phyloP scores from a whole-genome alignment of 2,888 invertebrate genomes.

The Fragum whitleyi region DNA sequence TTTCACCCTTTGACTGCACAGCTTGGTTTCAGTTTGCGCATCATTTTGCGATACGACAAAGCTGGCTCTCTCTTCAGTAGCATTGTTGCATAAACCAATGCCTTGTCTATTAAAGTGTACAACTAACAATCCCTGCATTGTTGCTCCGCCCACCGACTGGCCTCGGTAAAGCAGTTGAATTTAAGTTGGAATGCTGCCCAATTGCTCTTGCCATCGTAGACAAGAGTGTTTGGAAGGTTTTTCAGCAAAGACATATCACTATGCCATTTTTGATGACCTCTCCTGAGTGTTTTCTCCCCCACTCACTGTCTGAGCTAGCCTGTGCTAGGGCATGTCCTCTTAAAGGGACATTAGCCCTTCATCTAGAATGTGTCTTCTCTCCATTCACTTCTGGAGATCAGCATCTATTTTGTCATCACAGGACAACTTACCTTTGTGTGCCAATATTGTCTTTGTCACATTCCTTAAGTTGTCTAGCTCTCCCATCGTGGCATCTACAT shows the following conservation, averaged over 20 bases:
- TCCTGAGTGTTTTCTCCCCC: background rate
- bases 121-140: conserved; percentile 6
- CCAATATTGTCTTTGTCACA: background rate
- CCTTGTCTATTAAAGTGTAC: background rate
- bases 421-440: background rate
- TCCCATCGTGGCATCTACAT: background rate
- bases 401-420: background rate
- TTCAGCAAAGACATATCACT: background rate
- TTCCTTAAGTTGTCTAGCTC: background rate
- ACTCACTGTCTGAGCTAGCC: background rate
- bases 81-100: background rate
- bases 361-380: background rate
- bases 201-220: too few species aligned
- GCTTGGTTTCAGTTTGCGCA: background rate
- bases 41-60: conserved; percentile 8
- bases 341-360: background rate
- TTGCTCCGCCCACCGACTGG: background rate
- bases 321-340: background rate
- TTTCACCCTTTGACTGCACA: conserved; percentile 3
- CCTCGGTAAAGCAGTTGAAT: background rate
- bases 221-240: background rate
- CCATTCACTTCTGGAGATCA: background rate
- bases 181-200: background rate
- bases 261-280: background rate
- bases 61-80: background rate